Base-by-base conservation (phyloP, 2,113 vertebrate species). In the Galemys pyrenaicus region DNA sequence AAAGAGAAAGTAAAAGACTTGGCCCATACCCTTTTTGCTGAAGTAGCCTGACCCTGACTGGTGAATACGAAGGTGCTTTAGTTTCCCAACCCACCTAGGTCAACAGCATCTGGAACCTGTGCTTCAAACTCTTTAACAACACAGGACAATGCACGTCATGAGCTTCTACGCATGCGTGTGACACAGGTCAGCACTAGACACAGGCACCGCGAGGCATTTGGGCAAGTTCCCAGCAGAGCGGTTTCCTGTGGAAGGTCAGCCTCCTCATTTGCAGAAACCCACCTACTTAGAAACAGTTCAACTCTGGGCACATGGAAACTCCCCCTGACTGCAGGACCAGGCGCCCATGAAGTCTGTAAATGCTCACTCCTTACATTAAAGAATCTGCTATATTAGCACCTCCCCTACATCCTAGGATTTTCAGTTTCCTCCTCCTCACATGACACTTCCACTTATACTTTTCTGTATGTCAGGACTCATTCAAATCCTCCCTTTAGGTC, bases 131-230 rank as follows among this genome's bases (percentile, higher is more conserved):
- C 24, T 49, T 46, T n/a, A 32, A 41, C 6, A 20, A 28, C 19
- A 32, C 1, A 6, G 28, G 22, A 17, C 37, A 32, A 17, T 11
- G 35, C 16, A 6, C 24, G 32, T 6, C 7, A 30, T 80, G 19
- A 74, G 32, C 35, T 24, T 16, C 22, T 44, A 16, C 12, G 30
- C 32, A 4, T 49, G 26, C 74, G 32, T 20, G n/a, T 37, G 67
- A 73, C 24, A 37, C 20, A 2, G 15, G 19, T 60, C 54, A 58
- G 12, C 65, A 8, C 16, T 0, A 1, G 1, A 32, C 11, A 0
- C 24, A 37, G 37, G 13, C 6, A 1, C 12, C 3, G 5, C 17
- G 13, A 19, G 11, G 28, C 32, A 2, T 54, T 16, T 65, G 17
- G 56, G 86, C 41, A 73, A 64, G 26, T 49, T 70, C 46, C 54